These are phyloP conservation scores for Periphyllus acericola DNA, from an alignment of 2,888 invertebrate species.

Conservation along the genomic window DNA sequence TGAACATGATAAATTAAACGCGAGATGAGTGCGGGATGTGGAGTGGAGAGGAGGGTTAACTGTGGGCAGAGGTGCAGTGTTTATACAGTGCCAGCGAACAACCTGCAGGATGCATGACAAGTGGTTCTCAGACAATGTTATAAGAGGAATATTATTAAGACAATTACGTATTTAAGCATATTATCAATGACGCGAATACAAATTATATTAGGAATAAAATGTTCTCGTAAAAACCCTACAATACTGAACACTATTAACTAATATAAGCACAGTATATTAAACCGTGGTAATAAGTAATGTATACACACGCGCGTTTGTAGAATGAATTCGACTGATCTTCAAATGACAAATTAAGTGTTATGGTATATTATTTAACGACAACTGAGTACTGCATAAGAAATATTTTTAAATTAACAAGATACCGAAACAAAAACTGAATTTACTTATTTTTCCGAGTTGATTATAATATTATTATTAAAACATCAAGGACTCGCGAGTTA, in stretches of 20 bases:
- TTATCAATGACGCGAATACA: not conserved
- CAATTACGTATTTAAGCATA: not conserved
- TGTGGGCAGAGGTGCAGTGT: slow-evolving; percentile 1
- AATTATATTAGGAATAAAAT: not conserved
- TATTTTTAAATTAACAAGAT: too few relatives aligned
- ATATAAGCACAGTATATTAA: too few relatives aligned
- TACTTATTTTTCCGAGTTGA: not conserved
- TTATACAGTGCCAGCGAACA: slow-evolving; percentile 15
- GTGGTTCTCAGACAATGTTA: slow-evolving; percentile 39
- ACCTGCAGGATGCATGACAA: slow-evolving; percentile 12
- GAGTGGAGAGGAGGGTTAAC: not conserved
- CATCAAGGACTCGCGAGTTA: slow-evolving; percentile 18
- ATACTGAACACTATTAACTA: too few relatives aligned
- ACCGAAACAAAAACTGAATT: not conserved
- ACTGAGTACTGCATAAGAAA: too few relatives aligned
- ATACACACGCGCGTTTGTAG: too few relatives aligned
- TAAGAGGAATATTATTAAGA: not conserved
- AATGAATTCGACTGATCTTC: too few relatives aligned
- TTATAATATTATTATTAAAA: not conserved
- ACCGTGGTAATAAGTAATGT: too few relatives aligned
- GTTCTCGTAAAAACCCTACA: too few relatives aligned
- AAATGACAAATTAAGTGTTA: too few relatives aligned
- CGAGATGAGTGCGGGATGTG: not conserved
- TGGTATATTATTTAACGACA: too few relatives aligned
- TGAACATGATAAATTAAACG: not conserved